phyloP scores from a whole-genome alignment of 2,113 vertebrate species.

The Collichthys lucidus region DNA sequence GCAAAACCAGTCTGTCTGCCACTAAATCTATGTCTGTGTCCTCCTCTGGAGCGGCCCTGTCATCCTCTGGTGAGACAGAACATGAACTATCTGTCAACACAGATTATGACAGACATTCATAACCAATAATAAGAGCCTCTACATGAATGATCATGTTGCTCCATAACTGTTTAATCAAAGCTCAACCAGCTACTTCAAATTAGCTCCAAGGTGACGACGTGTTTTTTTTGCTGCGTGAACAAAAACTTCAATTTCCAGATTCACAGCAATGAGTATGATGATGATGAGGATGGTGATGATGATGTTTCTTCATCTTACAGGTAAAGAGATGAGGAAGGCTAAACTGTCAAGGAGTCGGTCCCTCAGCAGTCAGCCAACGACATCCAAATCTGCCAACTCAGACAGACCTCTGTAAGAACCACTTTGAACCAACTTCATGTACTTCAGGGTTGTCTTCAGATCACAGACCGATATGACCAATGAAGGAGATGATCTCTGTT shows the following conservation, averaged over 20 bases:
- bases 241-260: too few species aligned
- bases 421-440: background rate
- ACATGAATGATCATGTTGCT: background rate
- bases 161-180: too few species aligned
- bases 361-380: constrained; percentile 91
- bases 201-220: too few species aligned
- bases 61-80: constrained; percentile 44
- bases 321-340: constrained; percentile 93
- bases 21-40: constrained; percentile 87
- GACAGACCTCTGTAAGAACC: constrained; percentile 89
- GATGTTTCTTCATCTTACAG: constrained; percentile 73
- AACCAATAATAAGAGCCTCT: too few species aligned
- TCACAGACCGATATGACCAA: too few species aligned
- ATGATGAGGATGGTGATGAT: background rate
- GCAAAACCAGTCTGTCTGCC: constrained; percentile 85
- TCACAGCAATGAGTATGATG: too few species aligned
- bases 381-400: constrained; percentile 88
- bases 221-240: too few species aligned
- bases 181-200: too few species aligned
- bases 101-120: too few species aligned
- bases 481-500: background rate
- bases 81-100: background rate
- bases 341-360: constrained; percentile 95
- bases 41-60: constrained; percentile 83
- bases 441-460: background rate